Evolutionary conservation across 2,113 vertebrate species (phyloP).

Genomic region (Ellobius talpinus): DNA sequence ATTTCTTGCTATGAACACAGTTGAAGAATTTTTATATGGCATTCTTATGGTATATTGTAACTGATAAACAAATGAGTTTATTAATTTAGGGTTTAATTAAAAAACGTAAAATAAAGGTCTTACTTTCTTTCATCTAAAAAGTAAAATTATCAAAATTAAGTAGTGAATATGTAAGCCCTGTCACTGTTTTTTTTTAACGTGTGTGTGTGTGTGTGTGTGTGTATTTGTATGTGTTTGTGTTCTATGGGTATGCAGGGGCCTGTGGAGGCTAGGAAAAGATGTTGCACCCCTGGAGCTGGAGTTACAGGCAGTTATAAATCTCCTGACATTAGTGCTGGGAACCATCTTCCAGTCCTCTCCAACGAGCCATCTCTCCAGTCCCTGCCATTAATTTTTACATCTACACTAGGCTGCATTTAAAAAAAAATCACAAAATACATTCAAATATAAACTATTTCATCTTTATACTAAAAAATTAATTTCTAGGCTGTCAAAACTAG

Average conservation of each 20-base stretch:
- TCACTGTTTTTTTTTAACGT: neutral
- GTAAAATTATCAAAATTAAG: slow-evolving; percentile 43
- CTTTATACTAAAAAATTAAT: slow-evolving; percentile 55
- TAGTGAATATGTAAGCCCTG: neutral
- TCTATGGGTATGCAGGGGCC: neutral
- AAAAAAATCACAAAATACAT: slow-evolving; percentile 34
- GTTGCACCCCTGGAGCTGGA: neutral
- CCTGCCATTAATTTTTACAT: neutral
- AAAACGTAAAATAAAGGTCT: slow-evolving; percentile 37
- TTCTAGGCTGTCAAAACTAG: slow-evolving; percentile 45
- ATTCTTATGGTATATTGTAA: neutral
- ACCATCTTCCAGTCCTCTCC: neutral
- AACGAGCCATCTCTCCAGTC: neutral
- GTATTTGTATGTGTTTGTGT: neutral
- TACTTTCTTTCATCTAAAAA: slow-evolving; percentile 51
- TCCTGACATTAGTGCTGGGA: neutral
- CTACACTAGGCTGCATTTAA: neutral
- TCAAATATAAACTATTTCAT: slow-evolving; percentile 22
- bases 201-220: neutral
- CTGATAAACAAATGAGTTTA: slow-evolving; percentile 19
- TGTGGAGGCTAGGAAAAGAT: no score
- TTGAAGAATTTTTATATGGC: neutral
- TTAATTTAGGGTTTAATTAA: slow-evolving; percentile 52
- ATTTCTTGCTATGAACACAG: neutral
- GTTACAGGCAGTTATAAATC: neutral